Evolutionary conservation across 1,140 invertebrate genomes (phyloP).

Genomic region (Drosophila parvula): DNA sequence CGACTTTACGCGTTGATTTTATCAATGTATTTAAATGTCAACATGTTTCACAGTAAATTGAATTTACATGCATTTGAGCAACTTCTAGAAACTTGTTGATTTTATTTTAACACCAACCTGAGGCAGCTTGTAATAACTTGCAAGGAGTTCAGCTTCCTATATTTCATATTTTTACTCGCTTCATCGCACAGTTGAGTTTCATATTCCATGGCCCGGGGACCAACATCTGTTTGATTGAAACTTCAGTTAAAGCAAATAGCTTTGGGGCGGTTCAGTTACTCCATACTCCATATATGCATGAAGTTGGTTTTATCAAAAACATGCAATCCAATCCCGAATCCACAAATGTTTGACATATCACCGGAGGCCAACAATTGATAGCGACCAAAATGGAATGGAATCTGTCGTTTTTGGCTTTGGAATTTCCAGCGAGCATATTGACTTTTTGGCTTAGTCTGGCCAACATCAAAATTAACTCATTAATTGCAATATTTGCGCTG

Average conservation of each 20-base stretch:
- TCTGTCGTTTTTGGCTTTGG: background rate
- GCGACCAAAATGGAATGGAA: constrained; percentile 24
- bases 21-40: constrained; percentile 9
- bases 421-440: constrained; percentile 16
- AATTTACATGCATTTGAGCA: constrained; percentile 7
- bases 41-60: constrained; percentile 16
- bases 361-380: constrained; percentile 25
- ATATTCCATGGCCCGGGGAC: constrained; percentile 14
- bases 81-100: background rate
- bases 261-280: constrained; percentile 5
- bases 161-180: background rate
- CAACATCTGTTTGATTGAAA: constrained; percentile 39
- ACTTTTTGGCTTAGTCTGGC: constrained; percentile 21
- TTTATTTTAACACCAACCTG: background rate
- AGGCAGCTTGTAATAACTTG: background rate
- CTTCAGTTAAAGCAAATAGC: constrained; percentile 13
- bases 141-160: background rate
- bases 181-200: background rate
- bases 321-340: constrained; percentile 17
- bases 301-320: constrained; percentile 32
- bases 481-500: constrained; percentile 17
- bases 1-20: constrained; percentile 87
- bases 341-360: constrained; percentile 43
- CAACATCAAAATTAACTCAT: constrained; percentile 37
- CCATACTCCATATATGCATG: constrained; percentile 18